A percentile compares a stretch with the other conserved stretches of the same genome.
These are phyloP conservation scores for Actias luna DNA, from an alignment of 2,888 invertebrate genomes.

Conservation along the genomic window DNA sequence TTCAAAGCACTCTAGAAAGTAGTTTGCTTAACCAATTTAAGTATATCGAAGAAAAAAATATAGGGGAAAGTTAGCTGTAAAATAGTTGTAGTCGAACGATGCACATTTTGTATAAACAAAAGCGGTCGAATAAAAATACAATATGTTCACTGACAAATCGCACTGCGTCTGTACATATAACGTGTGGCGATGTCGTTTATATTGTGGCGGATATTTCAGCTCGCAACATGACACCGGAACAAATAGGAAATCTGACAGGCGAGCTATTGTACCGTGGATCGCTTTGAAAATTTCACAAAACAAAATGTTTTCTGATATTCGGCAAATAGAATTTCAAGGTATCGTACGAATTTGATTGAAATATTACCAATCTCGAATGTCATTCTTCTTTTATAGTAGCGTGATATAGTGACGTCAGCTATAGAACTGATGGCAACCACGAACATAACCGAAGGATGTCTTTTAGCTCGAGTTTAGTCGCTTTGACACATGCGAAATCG, in stretches of 20 bases:
- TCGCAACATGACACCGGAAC: background rate
- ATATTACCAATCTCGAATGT: background rate
- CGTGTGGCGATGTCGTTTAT: background rate
- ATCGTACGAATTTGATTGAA: background rate
- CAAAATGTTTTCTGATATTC: background rate
- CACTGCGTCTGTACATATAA: background rate
- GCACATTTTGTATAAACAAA: background rate
- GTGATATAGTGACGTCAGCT: background rate
- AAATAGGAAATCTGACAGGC: slow-evolving; percentile 1
- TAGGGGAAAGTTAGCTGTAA: no score
- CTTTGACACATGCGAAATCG: no score
- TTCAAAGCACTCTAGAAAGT: no score
- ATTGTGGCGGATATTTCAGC: background rate
- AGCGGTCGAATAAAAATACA: background rate
- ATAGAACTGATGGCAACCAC: no score
- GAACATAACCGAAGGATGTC: no score
- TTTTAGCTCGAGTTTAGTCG: no score
- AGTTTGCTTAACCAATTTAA: no score
- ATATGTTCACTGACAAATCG: background rate
- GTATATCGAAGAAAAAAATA: no score
- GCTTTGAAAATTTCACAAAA: background rate
- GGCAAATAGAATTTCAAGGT: background rate
- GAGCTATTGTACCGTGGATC: background rate
- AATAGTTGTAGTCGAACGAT: no score
- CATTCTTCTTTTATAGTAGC: background rate